phyloP scores from a whole-genome alignment of 2,888 invertebrate species.

The Acronicta psi region DNA sequence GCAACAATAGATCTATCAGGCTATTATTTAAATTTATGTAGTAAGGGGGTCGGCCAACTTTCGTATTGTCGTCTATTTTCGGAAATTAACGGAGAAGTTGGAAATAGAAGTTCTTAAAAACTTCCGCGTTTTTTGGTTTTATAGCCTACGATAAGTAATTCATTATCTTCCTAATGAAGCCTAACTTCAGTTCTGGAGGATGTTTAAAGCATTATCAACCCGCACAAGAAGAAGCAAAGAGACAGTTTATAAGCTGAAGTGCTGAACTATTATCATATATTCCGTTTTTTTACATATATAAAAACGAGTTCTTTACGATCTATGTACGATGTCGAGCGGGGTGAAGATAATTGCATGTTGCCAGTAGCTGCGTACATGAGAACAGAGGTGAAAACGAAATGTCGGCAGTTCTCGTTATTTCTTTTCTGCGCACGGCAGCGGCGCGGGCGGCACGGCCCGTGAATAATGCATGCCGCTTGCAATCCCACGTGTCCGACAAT shows the following conservation, averaged over 20 bases:
- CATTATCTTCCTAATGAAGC: too few relatives aligned
- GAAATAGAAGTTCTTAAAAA: too few relatives aligned
- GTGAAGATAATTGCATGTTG: constrained; percentile 34
- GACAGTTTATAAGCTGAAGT: too few relatives aligned
- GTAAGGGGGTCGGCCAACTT: neutral
- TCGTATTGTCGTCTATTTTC: too few relatives aligned
- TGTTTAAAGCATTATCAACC: too few relatives aligned
- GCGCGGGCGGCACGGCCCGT: constrained; percentile 8
- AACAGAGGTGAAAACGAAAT: constrained; percentile 37
- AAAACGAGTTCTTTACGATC: neutral
- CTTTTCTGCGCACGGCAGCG: constrained; percentile 17
- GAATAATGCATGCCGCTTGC: constrained; percentile 48
- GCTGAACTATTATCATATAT: too few relatives aligned
- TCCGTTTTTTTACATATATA: neutral
- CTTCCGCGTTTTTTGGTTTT: too few relatives aligned
- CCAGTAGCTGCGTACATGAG: constrained; percentile 7
- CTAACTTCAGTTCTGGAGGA: too few relatives aligned
- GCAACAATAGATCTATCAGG: neutral
- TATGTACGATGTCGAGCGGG: neutral
- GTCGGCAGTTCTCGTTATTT: constrained; percentile 43
- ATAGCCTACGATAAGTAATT: too few relatives aligned
- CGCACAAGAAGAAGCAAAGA: too few relatives aligned
- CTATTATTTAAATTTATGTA: neutral
- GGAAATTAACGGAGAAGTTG: too few relatives aligned
- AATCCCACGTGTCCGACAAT: constrained; percentile 21